Evolutionary conservation across 2,888 invertebrate genomes (phyloP), one percentile per base, ranked within the genome.

Genomic region (Seira sanloemensis): DNA sequence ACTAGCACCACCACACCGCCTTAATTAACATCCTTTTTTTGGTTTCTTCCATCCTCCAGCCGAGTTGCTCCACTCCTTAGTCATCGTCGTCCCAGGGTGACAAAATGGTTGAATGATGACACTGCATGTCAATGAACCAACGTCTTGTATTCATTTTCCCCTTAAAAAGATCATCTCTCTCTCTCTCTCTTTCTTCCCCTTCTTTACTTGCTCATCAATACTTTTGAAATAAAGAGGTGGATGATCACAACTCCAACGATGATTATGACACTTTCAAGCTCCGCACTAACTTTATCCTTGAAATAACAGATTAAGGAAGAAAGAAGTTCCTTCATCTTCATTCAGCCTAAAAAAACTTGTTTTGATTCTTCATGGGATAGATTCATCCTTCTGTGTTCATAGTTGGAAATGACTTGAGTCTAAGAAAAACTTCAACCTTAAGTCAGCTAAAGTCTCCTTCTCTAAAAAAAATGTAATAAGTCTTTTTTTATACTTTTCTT

Each of bases 31-130:
- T 82, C 76, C 62, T 74, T 71, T 50, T n/a, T 72, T 68, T 81
- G 73, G 68, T 78, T 24, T 7, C 23, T 18, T 74, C 46, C 5
- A 9, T 37, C 58, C 58, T 58, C 37, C 37, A 37, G 37, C 37
- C 37, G 12, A 7, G 5, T 37, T 37, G 5, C 50, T 68, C 75
- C 77, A 68, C 62, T 75, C 50, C 66, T 66, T 66, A 62, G 26
- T 77, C 67, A 18, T 58, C 58, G 9, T n/a, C 58, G n/a, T 67
- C 76, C 76, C 76, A 65, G 71, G 72, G 76, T 82, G 82, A 82
- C 82, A 82, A 82, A 82, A 82, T 77, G 76, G 76, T 82, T 82
- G 82, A 82, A 76, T 82, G 82, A 82, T 82, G 82, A 82, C 82
- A 82, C 82, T 82, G 82, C 71, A 82, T 82, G 82, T 82, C 82